Conservation (phyloP, 2,888 invertebrate species). For the Prosapia bicincta region DNA sequence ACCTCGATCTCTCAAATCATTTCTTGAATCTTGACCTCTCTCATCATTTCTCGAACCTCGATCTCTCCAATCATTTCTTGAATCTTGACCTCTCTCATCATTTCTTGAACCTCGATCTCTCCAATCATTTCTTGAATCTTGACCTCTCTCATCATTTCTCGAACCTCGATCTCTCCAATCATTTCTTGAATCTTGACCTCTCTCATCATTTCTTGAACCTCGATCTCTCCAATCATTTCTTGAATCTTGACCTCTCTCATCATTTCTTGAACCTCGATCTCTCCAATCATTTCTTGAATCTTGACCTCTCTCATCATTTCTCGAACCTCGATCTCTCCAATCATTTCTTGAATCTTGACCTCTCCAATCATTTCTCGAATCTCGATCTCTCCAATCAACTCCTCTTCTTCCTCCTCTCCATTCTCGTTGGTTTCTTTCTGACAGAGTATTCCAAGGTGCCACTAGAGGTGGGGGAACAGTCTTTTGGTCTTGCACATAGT, state of each 20-base stretch:
- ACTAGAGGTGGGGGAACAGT: neutral
- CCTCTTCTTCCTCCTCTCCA: neutral
- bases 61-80: too few species aligned
- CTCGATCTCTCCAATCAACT: neutral
- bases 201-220: neutral
- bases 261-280: neutral
- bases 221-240: neutral
- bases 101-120: too few species aligned
- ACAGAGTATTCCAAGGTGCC: neutral
- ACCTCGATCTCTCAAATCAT: too few species aligned
- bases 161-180: neutral
- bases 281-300: neutral
- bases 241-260: neutral
- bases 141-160: too few species aligned
- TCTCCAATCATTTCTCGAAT: neutral
- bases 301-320: too few species aligned
- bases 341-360: neutral
- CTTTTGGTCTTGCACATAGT: conserved; percentile 50
- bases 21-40: too few species aligned
- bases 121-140: too few species aligned
- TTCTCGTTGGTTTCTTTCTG: neutral
- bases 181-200: neutral
- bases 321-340: neutral
- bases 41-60: too few species aligned
- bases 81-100: too few species aligned